These are phyloP conservation scores for Menura novaehollandiae DNA, from an alignment of 2,113 vertebrate genomes.

Conservation along the genomic window DNA sequence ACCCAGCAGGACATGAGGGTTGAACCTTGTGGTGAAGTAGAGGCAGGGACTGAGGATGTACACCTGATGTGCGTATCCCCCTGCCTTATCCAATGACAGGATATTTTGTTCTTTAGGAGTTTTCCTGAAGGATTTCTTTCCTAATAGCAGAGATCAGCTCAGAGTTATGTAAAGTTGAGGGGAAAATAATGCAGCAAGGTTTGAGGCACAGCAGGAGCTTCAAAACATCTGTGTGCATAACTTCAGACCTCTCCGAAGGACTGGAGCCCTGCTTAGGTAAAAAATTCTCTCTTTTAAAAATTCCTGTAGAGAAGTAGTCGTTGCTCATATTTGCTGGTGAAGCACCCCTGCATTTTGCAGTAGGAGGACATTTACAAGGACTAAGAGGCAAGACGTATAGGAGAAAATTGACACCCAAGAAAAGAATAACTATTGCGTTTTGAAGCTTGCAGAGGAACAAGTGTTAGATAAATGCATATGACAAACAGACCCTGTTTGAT, in stretches of 20 bases:
- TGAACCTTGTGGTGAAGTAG: neutral
- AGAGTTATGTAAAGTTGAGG: neutral
- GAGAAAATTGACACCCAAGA: conserved; percentile 49
- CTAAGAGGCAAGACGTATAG: neutral
- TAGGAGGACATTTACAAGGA: conserved; percentile 50
- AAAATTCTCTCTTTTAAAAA: conserved; percentile 32
- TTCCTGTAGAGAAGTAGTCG: neutral
- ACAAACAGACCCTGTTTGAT: conserved; percentile 56
- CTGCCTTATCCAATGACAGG: neutral
- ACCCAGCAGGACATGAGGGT: fast-evolving
- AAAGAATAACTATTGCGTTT: conserved; percentile 39
- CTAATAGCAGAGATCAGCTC: neutral
- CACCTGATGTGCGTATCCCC: neutral
- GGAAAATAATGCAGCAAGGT: conserved; percentile 25
- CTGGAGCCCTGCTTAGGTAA: neutral
- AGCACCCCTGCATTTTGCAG: conserved; percentile 30
- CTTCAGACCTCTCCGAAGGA: conserved; percentile 18
- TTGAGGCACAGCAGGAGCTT: conserved; percentile 27
- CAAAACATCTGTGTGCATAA: neutral
- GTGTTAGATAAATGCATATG: conserved; percentile 38
- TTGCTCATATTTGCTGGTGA: conserved; percentile 24
- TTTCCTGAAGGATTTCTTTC: neutral
- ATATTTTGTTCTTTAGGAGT: neutral
- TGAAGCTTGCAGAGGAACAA: conserved; percentile 47
- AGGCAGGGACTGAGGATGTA: neutral